Base-by-base conservation (phyloP, 2,888 invertebrate species). In the Drosophila gaucha region DNA sequence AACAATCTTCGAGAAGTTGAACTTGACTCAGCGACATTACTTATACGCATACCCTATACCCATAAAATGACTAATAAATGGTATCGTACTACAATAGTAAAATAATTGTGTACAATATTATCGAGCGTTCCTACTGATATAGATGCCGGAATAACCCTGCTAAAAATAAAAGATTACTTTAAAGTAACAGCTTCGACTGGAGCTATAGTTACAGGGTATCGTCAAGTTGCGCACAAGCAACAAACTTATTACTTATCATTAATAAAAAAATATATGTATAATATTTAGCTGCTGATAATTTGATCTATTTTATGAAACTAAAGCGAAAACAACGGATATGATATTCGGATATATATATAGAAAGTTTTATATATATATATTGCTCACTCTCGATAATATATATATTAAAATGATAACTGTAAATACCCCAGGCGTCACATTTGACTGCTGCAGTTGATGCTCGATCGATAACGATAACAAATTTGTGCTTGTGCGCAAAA, bases 1-100 rank as follows among this genome's bases (percentile, higher is more conserved):
- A 72, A 60, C 73, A 86, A 78, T 86, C 76, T 58, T 43, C 36
- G 20, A 24, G 56, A 67, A 67, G 36, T 33, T 14, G 24, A 24
- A 41, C 9, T 10, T 14, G 41, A 26, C 14, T n/a, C n/a, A n/a
- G n/a, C n/a, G n/a, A n/a, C n/a, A n/a, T n/a, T n/a, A n/a, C n/a
- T 16, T 10, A 43, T 14, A 24, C 22, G 24, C 24, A 14, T 44
- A 44, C 30, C 30, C 30, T 44, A 44, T 30, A n/a, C 9, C 30
- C 6, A 46, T 46, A n/a, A 44, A 24, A 2, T 16, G 41, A 26
- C 26, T 26, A 26, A 41, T 26, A 41, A 41, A 26, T 16, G 24
- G 26, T 41, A 41, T 41, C 16, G 10, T 3, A 14, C 3, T 5
- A n/a, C n/a, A n/a, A n/a, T n/a, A 3, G 14, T 2, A 9, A 9